Evolutionary conservation across 1,140 invertebrate genomes (phyloP), one percentile per base, ranked within the genome.

Genomic region (Pomacea maculata): DNA sequence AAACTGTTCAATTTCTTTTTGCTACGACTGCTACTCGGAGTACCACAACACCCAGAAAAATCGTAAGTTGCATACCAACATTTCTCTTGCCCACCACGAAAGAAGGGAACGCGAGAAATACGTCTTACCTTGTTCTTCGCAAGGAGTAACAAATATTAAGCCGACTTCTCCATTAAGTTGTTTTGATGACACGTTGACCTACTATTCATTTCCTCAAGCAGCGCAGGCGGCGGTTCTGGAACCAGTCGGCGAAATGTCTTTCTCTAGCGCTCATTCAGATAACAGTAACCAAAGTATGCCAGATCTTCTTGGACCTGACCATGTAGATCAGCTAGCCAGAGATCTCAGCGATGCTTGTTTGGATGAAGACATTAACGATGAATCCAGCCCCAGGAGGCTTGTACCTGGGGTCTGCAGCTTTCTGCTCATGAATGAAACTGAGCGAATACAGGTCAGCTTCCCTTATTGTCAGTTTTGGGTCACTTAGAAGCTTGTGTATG

Each of bases 381-480:
- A 75, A 21, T 7, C 45, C 19, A 75, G 17, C 52, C 6, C 45
- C 52, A 57, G 52, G 14, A 75, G 8, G n/a, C 45, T 8, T 80
- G 34, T 80, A 83, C n/a, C 68, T 21, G 25, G 45, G 21, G 75
- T 61, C 72, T 73, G 34, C 87, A 90, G 90, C 80, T 92, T 92
- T 82, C 84, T 89, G 45, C 84, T 92, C n/a, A 84, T 91, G 64
- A 87, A 92, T 86, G 91, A 92, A 54, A 84, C 89, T 74, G 91
- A 92, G 87, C 61, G 79, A 14, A 78, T 92, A 15, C 86, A 91
- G 87, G 91, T 91, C 64, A 77, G 68, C 79, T 29, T 78, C 34
- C 34, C 34, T 45, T 4, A 63, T 19, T 21, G 6, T 71, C 25
- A 52, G 25, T 80, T 21, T 45, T 6, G 6, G 34, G 3, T 45